Base-by-base conservation (phyloP, 2,797 vertebrate species). In the Rousettus madagascariensis region DNA sequence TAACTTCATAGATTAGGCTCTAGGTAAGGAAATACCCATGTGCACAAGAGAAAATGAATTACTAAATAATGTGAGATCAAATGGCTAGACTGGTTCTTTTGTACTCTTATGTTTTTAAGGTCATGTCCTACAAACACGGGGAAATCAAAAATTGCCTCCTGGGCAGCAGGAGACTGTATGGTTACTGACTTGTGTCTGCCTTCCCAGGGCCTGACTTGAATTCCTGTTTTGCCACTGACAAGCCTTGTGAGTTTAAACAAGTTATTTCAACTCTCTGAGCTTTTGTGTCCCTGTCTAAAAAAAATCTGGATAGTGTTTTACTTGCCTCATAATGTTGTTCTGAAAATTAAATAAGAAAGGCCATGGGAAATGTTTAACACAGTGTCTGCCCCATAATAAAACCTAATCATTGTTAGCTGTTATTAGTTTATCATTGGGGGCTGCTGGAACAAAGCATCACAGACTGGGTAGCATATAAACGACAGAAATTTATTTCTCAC, bases 1-100 rank as follows among this genome's bases (percentile, higher is more conserved):
- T 95, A 92, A 90, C 90, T 95, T 75, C 91, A 91, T 15, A 85
- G 83, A 90, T 88, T 95, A 95, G 71, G 93, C 77, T 86, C 13
- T 16, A 92, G 72, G 59, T 93, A 95, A 92, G 33, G 49, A 82
- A 96, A 94, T 93, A 41, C 55, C 61, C 82, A 68, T 38, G 28
- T 65, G 26, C 51, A 51, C 77, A 71, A 74, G 30, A 95, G 30
- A 71, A 87, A 91, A 75, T 90, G 94, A 93, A 92, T 93, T 72
- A 93, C 87, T 92, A 78, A 88, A 22, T 74, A 94, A 86, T 55
- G 69, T 16, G 33, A 22, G 36, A 82, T 93, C 79, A 38, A 63
- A 85, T 59, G 46, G 13, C 61, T 65, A 41, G 33, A 49, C 63
- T 74, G 28, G 36, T 57, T 91, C 71, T 74, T 84, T 57, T 63